These are phyloP conservation scores for Epizoanthus illoricatus DNA, from an alignment of 92 coral and sea anemone genomes.

Conservation along the genomic window DNA sequence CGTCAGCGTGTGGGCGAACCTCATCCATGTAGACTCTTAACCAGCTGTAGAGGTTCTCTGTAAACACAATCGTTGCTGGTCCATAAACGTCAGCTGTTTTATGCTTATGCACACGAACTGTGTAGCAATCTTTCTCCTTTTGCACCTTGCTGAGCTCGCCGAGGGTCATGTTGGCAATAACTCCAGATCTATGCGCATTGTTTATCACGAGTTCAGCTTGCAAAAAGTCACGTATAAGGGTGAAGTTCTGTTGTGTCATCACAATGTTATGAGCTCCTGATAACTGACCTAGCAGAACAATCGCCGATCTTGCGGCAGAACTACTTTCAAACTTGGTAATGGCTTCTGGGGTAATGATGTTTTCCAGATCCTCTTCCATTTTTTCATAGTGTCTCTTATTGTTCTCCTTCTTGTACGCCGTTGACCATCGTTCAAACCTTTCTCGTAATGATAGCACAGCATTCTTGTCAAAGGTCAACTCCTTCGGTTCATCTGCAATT, in stretches of 20 bases:
- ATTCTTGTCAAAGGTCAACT: not conserved
- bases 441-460: constrained; percentile 15
- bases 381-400: constrained; percentile 23
- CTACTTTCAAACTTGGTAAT: constrained; percentile 6
- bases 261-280: constrained; percentile 16
- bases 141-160: not conserved
- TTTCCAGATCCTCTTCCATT: constrained; percentile 9
- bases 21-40: not conserved
- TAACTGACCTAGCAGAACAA: constrained; percentile 9
- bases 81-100: constrained; percentile 19
- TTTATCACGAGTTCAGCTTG: constrained; percentile 6
- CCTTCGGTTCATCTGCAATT: constrained; percentile 20
- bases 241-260: constrained; percentile 13
- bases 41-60: constrained; percentile 5
- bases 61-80: constrained; percentile 2
- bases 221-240: constrained; percentile 27
- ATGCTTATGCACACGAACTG: constrained; percentile 5
- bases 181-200: constrained; percentile 28
- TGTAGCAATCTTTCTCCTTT: not conserved
- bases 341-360: not conserved
- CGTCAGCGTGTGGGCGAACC: constrained; percentile 9
- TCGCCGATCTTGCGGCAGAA: constrained; percentile 8
- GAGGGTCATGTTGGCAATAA: constrained; percentile 9
- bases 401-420: constrained; percentile 24
- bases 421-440: constrained; percentile 30